Evolutionary conservation across 2,888 invertebrate genomes (phyloP).

Genomic region (Drosophila prostipennis): DNA sequence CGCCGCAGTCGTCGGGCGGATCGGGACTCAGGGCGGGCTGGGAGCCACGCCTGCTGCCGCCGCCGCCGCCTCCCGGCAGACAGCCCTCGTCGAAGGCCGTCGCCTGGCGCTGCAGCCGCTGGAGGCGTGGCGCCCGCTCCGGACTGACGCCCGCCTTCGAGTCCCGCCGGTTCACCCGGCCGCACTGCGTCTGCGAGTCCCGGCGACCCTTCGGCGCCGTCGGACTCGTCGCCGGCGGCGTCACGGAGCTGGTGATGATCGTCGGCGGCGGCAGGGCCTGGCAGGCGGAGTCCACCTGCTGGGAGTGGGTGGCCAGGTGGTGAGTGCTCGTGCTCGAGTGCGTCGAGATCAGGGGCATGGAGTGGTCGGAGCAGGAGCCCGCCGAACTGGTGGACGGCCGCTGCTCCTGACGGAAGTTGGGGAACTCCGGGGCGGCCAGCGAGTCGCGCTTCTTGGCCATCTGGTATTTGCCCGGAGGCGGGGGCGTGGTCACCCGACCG

Average conservation of each 20-base stretch:
- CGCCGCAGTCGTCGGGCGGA: conserved; percentile 88
- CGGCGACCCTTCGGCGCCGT: conserved; percentile 88
- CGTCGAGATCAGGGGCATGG: conserved; percentile 85
- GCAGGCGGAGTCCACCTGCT: conserved; percentile 87
- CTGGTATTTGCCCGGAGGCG: conserved; percentile 87
- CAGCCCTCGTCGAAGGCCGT: conserved; percentile 95
- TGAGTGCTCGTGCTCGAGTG: conserved; percentile 35
- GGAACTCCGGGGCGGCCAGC: conserved; percentile 85
- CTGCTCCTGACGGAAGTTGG: conserved; percentile 86
- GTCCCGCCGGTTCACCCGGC: conserved; percentile 87
- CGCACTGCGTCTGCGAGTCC: conserved; percentile 94
- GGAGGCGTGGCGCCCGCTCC: conserved; percentile 87
- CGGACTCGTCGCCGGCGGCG: conserved; percentile 92
- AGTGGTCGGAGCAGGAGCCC: conserved; percentile 86
- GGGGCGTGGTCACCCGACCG: conserved; percentile 84
- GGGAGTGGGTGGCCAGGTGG: conserved; percentile 83
- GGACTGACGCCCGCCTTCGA: conserved; percentile 88
- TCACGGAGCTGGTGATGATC: conserved; percentile 92
- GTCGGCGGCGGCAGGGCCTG: conserved; percentile 89
- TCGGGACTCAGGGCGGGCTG: conserved; percentile 94
- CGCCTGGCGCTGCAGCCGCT: conserved; percentile 92
- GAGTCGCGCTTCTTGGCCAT: conserved; percentile 87
- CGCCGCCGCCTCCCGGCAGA: conserved; percentile 89
- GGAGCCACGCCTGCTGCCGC: conserved; percentile 90
- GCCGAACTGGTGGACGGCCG: conserved; percentile 90